A percentile compares a stretch with the other conserved stretches of the same genome.
phyloP scores from a whole-genome alignment of 2,888 invertebrate species.

The Listrodromus nycthemerus region DNA sequence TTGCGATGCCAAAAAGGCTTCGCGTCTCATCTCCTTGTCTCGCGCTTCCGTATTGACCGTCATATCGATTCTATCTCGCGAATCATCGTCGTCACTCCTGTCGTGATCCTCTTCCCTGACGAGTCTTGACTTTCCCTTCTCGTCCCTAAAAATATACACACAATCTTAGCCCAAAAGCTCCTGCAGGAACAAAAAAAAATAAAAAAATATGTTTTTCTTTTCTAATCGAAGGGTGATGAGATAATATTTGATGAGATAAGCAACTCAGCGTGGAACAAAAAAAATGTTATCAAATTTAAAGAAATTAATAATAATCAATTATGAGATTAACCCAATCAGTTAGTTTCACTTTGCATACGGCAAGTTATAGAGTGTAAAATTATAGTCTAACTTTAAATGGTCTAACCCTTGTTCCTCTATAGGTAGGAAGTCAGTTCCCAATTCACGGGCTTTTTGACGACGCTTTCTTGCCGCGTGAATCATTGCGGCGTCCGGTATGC shows the following conservation, averaged over 20 bases:
- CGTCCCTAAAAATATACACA: constrained; percentile 75
- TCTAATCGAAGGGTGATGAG: not conserved
- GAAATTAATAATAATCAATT: not conserved
- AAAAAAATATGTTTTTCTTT: not conserved
- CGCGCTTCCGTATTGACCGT: constrained; percentile 92
- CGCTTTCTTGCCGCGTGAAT: constrained; percentile 98
- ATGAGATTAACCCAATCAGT: no score
- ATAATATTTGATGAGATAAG: not conserved
- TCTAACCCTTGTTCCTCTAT: constrained; percentile 83
- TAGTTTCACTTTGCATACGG: no score
- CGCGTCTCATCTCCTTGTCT: constrained; percentile 91
- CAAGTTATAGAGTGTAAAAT: not conserved
- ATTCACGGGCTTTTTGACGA: constrained; percentile 96
- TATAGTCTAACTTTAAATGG: not conserved
- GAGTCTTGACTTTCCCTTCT: constrained; percentile 87
- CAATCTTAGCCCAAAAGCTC: not conserved
- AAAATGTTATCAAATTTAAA: no score
- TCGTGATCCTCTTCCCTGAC: constrained; percentile 93
- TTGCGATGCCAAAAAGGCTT: constrained; percentile 90
- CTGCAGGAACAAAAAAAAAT: not conserved
- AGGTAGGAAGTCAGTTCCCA: constrained; percentile 88
- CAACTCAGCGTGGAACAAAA: not conserved
- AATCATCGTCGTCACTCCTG: constrained; percentile 91
- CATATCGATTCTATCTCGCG: constrained; percentile 93
- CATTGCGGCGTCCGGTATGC: constrained; percentile 98